Evolutionary conservation across 2,113 vertebrate species (phyloP).

Genomic region (Toxotes jaculatrix): DNA sequence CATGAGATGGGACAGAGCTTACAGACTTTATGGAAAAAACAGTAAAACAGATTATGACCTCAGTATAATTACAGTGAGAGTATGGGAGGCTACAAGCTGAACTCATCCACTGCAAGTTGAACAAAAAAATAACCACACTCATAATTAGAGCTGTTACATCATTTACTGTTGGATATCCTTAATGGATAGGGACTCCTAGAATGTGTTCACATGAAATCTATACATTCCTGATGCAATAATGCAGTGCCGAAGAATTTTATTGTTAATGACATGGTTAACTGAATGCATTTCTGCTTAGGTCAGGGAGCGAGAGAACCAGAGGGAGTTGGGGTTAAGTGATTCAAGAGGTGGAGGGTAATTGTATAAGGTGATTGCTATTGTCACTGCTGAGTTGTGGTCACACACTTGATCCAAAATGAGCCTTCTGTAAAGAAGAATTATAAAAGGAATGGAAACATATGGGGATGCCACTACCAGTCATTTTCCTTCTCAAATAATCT

Average conservation of each 20-base stretch:
- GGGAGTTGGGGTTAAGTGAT: conserved; percentile 1
- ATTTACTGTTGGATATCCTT: not conserved
- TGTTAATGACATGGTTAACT: not conserved
- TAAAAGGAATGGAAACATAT: not conserved
- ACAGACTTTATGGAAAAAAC: not conserved
- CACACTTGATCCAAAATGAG: conserved; percentile 12
- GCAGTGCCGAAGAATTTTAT: not conserved
- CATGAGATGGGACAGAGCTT: not conserved
- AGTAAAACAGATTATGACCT: not conserved
- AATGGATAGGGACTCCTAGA: not conserved
- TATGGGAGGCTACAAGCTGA: too few relatives aligned
- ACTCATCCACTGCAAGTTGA: not conserved
- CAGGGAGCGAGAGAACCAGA: not conserved
- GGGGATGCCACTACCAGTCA: not conserved
- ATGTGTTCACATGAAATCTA: not conserved
- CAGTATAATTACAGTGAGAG: too few relatives aligned
- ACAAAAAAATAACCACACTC: not conserved
- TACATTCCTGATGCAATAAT: not conserved
- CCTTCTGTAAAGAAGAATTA: not conserved
- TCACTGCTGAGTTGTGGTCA: not conserved
- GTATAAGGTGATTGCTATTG: conserved; percentile 2
- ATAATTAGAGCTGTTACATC: not conserved
- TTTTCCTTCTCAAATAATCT: not conserved
- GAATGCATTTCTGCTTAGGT: conserved; percentile 18
- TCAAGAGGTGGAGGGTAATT: conserved; percentile 9